A percentile compares a stretch with the other conserved stretches of the same genome.
These are phyloP conservation scores for Gyrodactylus bullatarudis DNA, from an alignment of 1,140 invertebrate genomes.

Conservation along the genomic window DNA sequence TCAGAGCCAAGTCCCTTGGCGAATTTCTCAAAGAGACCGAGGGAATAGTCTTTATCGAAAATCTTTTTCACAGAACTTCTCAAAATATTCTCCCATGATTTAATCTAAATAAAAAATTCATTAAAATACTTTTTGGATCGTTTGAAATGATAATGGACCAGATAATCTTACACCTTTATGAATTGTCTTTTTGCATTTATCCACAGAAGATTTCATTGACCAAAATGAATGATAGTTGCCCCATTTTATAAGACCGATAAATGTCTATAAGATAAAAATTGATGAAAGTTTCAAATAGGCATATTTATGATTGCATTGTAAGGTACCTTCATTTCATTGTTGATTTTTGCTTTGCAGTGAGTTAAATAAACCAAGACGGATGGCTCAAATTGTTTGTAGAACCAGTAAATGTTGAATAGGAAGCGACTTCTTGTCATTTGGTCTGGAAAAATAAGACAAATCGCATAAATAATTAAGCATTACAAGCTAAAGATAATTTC, in stretches of 20 bases:
- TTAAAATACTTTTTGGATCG: no score
- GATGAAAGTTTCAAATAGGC: no score
- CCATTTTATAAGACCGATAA: not conserved
- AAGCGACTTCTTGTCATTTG: constrained; percentile 17
- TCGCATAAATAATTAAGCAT: not conserved
- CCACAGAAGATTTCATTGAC: not conserved
- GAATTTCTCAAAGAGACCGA: not conserved
- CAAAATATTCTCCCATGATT: not conserved
- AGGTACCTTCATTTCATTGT: not conserved
- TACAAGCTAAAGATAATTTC: not conserved
- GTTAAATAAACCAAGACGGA: constrained; percentile 31
- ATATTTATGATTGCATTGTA: not conserved
- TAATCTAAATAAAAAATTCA: not conserved
- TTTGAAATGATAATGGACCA: no score
- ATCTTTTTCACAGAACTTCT: not conserved
- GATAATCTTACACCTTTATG: not conserved
- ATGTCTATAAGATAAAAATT: not conserved
- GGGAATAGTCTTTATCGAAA: not conserved
- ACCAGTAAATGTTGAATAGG: constrained; percentile 48
- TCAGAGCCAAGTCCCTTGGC: not conserved
- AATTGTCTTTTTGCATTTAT: not conserved
- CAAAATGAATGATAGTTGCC: not conserved
- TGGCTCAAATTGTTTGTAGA: constrained; percentile 40
- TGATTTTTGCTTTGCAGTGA: constrained; percentile 13
- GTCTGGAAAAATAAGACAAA: constrained; percentile 11